Conservation (phyloP, 2,888 invertebrate species). For the Axea sp. region DNA sequence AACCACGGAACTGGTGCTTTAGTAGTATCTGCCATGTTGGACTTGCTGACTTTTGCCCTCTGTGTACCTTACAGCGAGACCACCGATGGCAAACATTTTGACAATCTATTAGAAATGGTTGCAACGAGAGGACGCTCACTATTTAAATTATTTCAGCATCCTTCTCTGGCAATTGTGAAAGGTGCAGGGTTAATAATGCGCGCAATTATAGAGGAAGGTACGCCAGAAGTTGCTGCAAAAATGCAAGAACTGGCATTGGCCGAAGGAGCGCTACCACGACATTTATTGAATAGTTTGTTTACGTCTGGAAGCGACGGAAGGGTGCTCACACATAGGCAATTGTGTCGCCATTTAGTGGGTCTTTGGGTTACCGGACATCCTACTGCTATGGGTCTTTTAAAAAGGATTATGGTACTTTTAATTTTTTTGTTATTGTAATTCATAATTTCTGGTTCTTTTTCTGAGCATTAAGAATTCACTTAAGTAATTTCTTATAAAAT, state of each 20-base stretch:
- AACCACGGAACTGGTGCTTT: slow-evolving; percentile 95
- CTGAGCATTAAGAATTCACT: no score
- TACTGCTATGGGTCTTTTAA: slow-evolving; percentile 91
- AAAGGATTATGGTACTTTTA: slow-evolving; percentile 88
- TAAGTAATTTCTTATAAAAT: no score
- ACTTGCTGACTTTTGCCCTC: slow-evolving; percentile 97
- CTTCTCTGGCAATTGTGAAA: slow-evolving; percentile 98
- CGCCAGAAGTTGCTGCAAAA: slow-evolving; percentile 91
- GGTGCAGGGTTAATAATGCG: slow-evolving; percentile 98
- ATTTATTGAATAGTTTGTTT: slow-evolving; percentile 94
- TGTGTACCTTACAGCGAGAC: slow-evolving; percentile 99
- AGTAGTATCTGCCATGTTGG: slow-evolving; percentile 98
- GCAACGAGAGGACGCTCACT: slow-evolving; percentile 94
- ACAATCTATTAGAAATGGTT: slow-evolving; percentile 94
- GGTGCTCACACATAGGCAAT: slow-evolving; percentile 91
- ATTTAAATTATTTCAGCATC: slow-evolving; percentile 96
- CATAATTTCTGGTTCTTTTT: no score
- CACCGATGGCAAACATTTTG: slow-evolving; percentile 97
- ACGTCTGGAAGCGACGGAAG: slow-evolving; percentile 89
- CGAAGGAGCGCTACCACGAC: slow-evolving; percentile 97
- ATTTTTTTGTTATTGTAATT: background rate
- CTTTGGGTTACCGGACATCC: slow-evolving; percentile 98
- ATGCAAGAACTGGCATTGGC: slow-evolving; percentile 98
- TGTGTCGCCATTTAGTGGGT: slow-evolving; percentile 95
- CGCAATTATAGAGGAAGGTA: slow-evolving; percentile 98